These are phyloP conservation scores for Anodontia alba DNA, from an alignment of 2,888 invertebrate genomes.

Conservation along the genomic window DNA sequence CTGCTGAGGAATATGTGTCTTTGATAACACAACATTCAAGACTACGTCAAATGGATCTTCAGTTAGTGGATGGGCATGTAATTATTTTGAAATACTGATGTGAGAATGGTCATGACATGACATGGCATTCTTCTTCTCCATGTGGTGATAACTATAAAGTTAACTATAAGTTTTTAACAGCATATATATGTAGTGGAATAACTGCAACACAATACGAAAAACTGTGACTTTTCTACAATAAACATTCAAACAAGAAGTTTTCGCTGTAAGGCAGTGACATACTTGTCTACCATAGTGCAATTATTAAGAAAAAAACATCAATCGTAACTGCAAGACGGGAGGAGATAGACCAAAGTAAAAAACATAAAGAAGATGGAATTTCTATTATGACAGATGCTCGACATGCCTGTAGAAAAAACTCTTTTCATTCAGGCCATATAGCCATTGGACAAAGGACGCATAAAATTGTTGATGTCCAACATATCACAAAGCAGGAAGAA, in stretches of 20 bases:
- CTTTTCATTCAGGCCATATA: conserved; percentile 17
- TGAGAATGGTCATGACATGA: conserved; percentile 1
- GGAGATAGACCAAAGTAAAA: background rate
- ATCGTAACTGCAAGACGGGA: background rate
- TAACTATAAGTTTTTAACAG: conserved; percentile 13
- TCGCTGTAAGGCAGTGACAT: background rate
- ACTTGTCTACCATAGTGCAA: conserved; percentile 17
- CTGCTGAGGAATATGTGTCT: background rate
- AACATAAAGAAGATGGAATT: conserved; percentile 12
- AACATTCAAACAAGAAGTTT: conserved; percentile 1
- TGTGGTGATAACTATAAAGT: conserved; percentile 26
- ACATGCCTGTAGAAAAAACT: conserved; percentile 25
- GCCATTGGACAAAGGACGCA: conserved; percentile 7
- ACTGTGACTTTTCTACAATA: conserved; percentile 19
- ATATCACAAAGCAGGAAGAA: conserved; percentile 20
- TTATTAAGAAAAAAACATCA: background rate
- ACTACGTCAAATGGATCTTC: background rate
- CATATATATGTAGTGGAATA: conserved; percentile 30
- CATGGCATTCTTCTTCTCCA: conserved; percentile 23
- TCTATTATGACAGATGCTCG: conserved; percentile 32
- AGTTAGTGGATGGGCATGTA: conserved; percentile 17
- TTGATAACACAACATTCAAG: background rate
- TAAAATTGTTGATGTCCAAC: conserved; percentile 12
- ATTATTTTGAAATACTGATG: conserved; percentile 7
- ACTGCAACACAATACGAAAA: conserved; percentile 25